phyloP scores from a whole-genome alignment of 2,797 vertebrate genomes.

The Knipowitschia caucasica region DNA sequence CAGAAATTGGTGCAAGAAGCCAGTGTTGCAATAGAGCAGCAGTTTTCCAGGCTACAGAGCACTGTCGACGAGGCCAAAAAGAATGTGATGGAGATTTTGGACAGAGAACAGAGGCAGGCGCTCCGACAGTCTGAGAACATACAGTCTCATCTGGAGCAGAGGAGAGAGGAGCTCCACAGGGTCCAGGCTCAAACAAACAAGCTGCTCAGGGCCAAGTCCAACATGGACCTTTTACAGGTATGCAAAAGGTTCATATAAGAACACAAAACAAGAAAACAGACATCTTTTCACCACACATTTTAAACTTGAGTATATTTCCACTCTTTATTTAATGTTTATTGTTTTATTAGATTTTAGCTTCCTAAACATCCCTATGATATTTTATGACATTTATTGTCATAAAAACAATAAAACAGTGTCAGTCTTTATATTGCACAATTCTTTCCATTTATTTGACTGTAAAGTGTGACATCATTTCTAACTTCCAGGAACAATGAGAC shows the following conservation, averaged over 20 bases:
- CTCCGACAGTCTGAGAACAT: constrained; percentile 71
- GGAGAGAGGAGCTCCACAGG: constrained; percentile 57
- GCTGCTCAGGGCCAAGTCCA: constrained; percentile 55
- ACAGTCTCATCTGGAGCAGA: constrained; percentile 72
- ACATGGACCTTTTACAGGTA: constrained; percentile 75
- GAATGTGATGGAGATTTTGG: constrained; percentile 59
- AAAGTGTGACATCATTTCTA: no score
- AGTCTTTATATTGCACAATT: no score
- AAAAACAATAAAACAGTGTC: no score
- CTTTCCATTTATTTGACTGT: no score
- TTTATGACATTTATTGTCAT: no score
- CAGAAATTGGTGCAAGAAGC: constrained; percentile 71
- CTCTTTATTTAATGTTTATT: no score
- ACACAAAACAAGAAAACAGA: not conserved
- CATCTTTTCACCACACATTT: not conserved
- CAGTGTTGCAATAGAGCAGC: constrained; percentile 57
- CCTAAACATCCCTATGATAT: no score
- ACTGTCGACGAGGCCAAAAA: constrained; percentile 61
- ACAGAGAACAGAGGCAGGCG: constrained; percentile 66
- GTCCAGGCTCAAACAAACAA: constrained; percentile 60
- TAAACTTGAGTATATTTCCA: no score
- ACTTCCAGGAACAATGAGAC: no score
- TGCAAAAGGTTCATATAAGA: not conserved
- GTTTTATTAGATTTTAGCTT: no score
- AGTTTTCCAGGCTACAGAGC: constrained; percentile 69